Percentiles rank a stretch among this genome's conserved stretches.
Conservation (phyloP, 2,797 vertebrate species). For the Gastrophryne carolinensis region DNA sequence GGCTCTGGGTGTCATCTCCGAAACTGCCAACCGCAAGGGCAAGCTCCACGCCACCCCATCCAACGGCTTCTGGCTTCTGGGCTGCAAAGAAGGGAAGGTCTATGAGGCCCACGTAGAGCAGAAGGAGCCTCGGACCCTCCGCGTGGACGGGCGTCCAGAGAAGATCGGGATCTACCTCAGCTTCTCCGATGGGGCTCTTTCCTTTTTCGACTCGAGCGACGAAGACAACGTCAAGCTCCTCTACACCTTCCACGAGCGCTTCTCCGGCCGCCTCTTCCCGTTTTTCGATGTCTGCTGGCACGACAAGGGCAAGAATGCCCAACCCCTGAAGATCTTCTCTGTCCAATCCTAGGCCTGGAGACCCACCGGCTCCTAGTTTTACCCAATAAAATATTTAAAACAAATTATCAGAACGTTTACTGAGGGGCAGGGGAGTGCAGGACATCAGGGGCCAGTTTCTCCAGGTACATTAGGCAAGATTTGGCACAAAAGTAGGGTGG, state of each 20-base stretch:
- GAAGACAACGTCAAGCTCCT: slow-evolving; percentile 58
- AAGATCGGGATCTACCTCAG: slow-evolving; percentile 65
- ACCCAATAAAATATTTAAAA: too few species aligned
- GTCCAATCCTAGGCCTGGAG: too few species aligned
- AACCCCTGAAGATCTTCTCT: slow-evolving; percentile 58
- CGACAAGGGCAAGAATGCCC: slow-evolving; percentile 67
- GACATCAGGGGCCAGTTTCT: too few species aligned
- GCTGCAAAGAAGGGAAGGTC: slow-evolving; percentile 59
- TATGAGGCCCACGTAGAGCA: slow-evolving; percentile 65
- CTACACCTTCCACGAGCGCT: slow-evolving; percentile 64
- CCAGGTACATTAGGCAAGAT: too few species aligned
- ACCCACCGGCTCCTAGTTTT: too few species aligned
- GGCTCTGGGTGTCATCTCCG: slow-evolving; percentile 60
- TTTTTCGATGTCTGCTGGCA: slow-evolving; percentile 72
- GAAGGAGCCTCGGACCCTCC: slow-evolving; percentile 61
- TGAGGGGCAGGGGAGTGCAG: too few species aligned
- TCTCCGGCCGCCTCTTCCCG: slow-evolving; percentile 59
- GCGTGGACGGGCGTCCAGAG: slow-evolving; percentile 51
- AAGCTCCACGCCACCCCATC: slow-evolving; percentile 62
- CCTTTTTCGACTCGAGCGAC: slow-evolving; percentile 62
- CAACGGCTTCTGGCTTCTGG: slow-evolving; percentile 65
- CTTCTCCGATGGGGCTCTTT: slow-evolving; percentile 61
- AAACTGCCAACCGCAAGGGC: slow-evolving; percentile 60
- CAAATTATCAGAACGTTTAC: too few species aligned
- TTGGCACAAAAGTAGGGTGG: too few species aligned